Evolutionary conservation across 2,888 invertebrate species (phyloP), one percentile per base, ranked within the genome.

Genomic region (Drosophila ustulata): DNA sequence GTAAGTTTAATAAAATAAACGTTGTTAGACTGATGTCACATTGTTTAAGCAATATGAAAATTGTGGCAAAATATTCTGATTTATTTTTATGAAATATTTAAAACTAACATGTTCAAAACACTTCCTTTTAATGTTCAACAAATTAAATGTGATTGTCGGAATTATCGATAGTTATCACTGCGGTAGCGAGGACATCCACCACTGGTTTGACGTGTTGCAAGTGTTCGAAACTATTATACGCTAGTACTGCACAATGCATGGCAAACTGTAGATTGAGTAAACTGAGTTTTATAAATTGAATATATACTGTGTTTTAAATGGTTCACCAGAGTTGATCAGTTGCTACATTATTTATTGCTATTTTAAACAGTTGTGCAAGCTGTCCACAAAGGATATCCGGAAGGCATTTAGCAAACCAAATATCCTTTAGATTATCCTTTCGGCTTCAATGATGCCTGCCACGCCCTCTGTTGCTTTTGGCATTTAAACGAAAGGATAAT

Each of bases 351-450:
- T 47, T 13, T 2, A 18, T 25, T 50, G n/a, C 7, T 9, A n/a
- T 7, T 53, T 8, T 8, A 30, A 18, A 18, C 28, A 18, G 30
- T 6, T 3, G 4, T 18, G 30, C 30, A 30, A 30, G 68, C 11
- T 25, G n/a, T 4, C n/a, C 4, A 3, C 39, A 18, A 28, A 53
- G n/a, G 23, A 55, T 8, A 7, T n/a, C n/a, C 55, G 39, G 23
- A 41, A 43, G n/a, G 18, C 45, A 53, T 56, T 73, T 73, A 75
- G 59, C 75, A 86, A 87, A 77, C 88, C 89, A 89, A 90, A 90
- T 82, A 90, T 82, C 82, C 87, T 90, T 87, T 69, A 80, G 79
- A 76, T 82, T 80, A 73, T 86, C 80, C 85, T 89, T 85, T 25
- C 23, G 85, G 61, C 79, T 77, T 78, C 73, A 47, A 7, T 77